A percentile compares a stretch with the other conserved stretches of the same genome.
phyloP scores from a whole-genome alignment of 2,888 invertebrate species.

The Acleris holmiana region DNA sequence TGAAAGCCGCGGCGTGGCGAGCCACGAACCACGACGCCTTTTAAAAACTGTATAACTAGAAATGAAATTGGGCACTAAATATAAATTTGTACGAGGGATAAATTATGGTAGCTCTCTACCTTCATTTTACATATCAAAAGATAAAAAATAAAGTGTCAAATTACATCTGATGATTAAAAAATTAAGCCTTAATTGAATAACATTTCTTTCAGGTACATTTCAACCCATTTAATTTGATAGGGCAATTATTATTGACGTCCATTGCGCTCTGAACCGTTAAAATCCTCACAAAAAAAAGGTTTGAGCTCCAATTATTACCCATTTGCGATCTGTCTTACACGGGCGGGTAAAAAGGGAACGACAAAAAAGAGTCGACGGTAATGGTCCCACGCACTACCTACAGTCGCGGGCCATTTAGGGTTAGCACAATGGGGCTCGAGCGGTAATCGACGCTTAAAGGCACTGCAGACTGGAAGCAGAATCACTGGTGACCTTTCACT shows the following conservation, averaged over 20 bases:
- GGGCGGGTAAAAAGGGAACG: conserved; percentile 64
- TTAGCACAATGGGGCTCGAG: conserved; percentile 68
- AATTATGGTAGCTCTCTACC: too few species aligned
- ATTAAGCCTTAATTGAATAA: conserved; percentile 8
- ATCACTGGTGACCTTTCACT: conserved; percentile 50
- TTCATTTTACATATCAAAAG: too few species aligned
- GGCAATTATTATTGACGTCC: conserved; percentile 60
- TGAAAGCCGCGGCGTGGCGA: too few species aligned
- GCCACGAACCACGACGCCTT: too few species aligned
- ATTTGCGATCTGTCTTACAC: conserved; percentile 76
- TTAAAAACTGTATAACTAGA: too few species aligned
- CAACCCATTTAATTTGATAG: conserved; percentile 34
- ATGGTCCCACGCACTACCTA: conserved; percentile 65
- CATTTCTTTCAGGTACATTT: conserved; percentile 18
- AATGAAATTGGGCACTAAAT: too few species aligned
- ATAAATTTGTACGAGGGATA: too few species aligned
- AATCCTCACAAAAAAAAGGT: conserved; percentile 66
- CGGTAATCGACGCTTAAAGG: conserved; percentile 72
- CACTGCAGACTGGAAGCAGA: conserved; percentile 58
- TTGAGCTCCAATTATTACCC: conserved; percentile 77
- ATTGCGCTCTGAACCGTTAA: conserved; percentile 60
- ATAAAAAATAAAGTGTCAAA: too few species aligned
- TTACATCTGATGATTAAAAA: not conserved
- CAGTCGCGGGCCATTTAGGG: conserved; percentile 63
- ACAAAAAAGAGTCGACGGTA: conserved; percentile 72